Conservation (phyloP, 2,888 invertebrate genomes). For the Arge pagana region DNA sequence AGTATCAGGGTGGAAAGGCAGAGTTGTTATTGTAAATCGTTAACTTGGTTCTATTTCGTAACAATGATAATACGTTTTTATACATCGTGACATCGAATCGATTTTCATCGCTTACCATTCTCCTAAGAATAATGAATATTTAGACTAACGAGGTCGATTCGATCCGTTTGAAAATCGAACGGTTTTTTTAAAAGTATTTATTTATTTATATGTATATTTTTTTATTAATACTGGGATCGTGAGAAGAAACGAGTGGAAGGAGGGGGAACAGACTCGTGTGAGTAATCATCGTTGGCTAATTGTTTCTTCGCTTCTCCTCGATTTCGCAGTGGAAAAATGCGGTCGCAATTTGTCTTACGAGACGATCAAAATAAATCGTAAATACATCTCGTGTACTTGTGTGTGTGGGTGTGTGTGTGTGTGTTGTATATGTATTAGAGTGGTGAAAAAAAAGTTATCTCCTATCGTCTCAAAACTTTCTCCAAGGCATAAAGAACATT, state of each 20-base stretch:
- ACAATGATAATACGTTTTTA: neutral
- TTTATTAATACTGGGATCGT: too few species aligned
- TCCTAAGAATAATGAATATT: neutral
- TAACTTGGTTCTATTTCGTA: constrained; percentile 10
- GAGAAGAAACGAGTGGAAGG: neutral
- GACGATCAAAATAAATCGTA: too few species aligned
- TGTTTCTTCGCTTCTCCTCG: constrained; percentile 2
- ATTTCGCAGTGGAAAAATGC: constrained; percentile 16
- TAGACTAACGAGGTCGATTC: too few species aligned
- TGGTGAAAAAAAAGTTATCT: too few species aligned
- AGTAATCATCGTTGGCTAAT: neutral
- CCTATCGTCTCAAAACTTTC: too few species aligned
- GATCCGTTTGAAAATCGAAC: neutral
- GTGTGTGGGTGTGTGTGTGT: too few species aligned
- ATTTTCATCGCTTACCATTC: neutral
- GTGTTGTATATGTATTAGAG: too few species aligned
- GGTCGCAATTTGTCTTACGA: too few species aligned
- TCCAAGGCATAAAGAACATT: too few species aligned
- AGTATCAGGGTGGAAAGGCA: constrained; percentile 18
- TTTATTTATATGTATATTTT: neutral
- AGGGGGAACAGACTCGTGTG: constrained; percentile 1
- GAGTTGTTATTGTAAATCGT: constrained; percentile 24
- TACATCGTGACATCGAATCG: neutral
- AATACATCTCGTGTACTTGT: too few species aligned
- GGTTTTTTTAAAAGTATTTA: neutral